A percentile compares a stretch with the other conserved stretches of the same genome.
Evolutionary conservation across 2,113 vertebrate genomes (phyloP).

Genomic region (Ictalurus furcatus): DNA sequence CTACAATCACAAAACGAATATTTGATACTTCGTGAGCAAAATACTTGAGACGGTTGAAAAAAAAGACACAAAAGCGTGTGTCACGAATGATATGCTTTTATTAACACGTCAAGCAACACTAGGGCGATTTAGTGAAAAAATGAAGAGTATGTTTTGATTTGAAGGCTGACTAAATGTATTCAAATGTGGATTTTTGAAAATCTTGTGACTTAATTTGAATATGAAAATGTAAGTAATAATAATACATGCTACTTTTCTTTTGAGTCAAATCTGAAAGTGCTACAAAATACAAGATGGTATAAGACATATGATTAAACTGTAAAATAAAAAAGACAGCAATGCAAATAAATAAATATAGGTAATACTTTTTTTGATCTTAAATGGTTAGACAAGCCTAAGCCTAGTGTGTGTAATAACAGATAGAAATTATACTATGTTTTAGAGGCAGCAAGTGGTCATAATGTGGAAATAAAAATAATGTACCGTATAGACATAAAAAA

Average conservation of each 20-base stretch:
- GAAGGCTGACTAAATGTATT: not conserved
- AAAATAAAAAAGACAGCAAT: not conserved
- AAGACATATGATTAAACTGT: not conserved
- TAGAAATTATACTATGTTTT: too few relatives aligned
- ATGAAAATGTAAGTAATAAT: not conserved
- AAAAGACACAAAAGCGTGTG: not conserved
- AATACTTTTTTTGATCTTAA: not conserved
- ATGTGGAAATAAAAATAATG: not conserved
- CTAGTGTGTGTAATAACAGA: not conserved
- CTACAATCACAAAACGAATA: not conserved
- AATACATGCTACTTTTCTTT: not conserved
- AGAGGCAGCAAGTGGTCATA: not conserved
- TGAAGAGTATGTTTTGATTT: not conserved
- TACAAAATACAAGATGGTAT: not conserved
- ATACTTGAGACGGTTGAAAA: not conserved
- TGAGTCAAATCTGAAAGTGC: not conserved
- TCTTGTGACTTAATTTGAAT: not conserved
- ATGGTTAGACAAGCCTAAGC: not conserved
- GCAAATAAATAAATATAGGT: not conserved
- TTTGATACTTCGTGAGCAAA: not conserved
- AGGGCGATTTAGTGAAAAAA: not conserved
- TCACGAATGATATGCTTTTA: not conserved
- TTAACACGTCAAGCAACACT: not conserved
- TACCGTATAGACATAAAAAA: too few relatives aligned
- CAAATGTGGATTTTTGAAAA: not conserved